Conservation (phyloP, 2,888 invertebrate species). For the Eilema griseolum region DNA sequence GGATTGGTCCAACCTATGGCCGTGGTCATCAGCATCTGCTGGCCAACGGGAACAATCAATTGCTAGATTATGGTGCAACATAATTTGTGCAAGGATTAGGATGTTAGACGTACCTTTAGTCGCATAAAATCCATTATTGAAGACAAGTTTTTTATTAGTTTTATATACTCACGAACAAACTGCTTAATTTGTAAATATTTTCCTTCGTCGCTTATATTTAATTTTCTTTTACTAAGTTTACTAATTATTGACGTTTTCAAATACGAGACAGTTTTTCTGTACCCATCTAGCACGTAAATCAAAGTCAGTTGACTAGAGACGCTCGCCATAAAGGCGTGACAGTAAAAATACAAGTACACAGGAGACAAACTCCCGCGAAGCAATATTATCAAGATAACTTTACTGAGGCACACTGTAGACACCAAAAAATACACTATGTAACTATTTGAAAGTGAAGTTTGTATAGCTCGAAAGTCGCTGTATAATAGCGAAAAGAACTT, state of each 20-base stretch:
- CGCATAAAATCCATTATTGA: background rate
- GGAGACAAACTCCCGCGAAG: background rate
- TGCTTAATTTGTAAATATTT: conserved; percentile 2
- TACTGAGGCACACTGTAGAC: background rate
- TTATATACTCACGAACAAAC: background rate
- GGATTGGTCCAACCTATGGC: no score
- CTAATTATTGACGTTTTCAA: background rate
- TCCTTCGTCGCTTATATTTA: background rate
- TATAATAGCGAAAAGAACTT: background rate
- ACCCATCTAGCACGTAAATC: background rate
- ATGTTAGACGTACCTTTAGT: no score
- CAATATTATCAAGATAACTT: background rate
- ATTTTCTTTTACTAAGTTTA: background rate
- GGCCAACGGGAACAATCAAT: no score
- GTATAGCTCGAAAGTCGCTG: background rate
- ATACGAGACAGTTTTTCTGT: background rate
- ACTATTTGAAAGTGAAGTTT: background rate
- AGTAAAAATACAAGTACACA: background rate
- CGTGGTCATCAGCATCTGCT: no score
- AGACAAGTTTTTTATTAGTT: background rate
- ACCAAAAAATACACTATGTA: background rate
- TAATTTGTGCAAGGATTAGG: background rate
- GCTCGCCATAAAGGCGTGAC: background rate
- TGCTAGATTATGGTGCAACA: no score
- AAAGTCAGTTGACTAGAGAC: background rate